Evolutionary conservation across 1,140 invertebrate species (phyloP), one percentile per base, ranked within the genome.

Genomic region (Caerostris darwini): DNA sequence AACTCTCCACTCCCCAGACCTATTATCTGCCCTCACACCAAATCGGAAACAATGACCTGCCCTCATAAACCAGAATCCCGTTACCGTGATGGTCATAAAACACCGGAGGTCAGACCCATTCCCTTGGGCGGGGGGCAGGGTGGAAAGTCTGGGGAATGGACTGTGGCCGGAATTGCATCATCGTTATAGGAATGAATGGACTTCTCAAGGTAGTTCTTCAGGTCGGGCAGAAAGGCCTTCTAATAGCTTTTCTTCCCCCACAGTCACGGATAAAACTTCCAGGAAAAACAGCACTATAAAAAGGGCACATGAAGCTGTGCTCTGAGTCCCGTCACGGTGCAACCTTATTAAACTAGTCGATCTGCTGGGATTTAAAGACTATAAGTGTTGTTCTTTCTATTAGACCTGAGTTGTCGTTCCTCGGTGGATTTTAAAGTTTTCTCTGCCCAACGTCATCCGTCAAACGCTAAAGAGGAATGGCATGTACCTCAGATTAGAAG

Each of bases 311-410:
- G 7, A 34, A 69, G 17, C 19, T 19, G 19, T 7, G 19, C n/a
- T 69, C 17, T 7, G 67, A 5, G 8, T 5, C 67, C 7, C 6
- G n/a, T 19, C 3, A 8, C 83, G 57, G 57, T 50, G 8, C 6
- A 83, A 53, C 56, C 3, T 57, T 83, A 61, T 87, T 64, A 87
- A 87, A 87, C 85, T 87, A 87, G 10, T 87, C 61, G 57, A 59
- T 61, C 19, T 59, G 6, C 7, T 4, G 85, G 85, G 53, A 34
- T 87, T 87, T 61, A 17, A 61, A 4, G n/a, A 17, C 2, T 34
- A n/a, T 34, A 34, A 34, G 34, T 61, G 85, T 14, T 87, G 85
- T 87, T 87, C 57, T 50, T 87, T 61, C 58, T 14, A 34, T 87
- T 61, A 50, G 19, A 50, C 19, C 61, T 82, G 19, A 87, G 85